Conservation (phyloP, 2,888 invertebrate genomes). For the Rhagium mordax region DNA sequence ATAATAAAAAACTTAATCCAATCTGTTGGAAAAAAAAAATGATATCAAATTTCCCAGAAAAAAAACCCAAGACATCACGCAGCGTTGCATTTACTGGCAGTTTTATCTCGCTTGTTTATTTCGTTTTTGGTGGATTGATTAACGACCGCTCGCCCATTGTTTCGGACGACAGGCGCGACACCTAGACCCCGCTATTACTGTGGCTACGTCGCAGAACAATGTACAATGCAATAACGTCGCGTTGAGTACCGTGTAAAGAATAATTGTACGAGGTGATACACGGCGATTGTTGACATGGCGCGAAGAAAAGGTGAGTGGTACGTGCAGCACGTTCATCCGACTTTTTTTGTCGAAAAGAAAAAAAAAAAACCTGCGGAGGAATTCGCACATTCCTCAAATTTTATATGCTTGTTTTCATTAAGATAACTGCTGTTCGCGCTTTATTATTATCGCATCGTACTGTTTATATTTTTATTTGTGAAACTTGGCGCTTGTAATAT, state of each 20-base stretch:
- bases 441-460: not conserved
- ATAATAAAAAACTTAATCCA: too few species aligned
- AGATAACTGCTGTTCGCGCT: not conserved
- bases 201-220: conserved; percentile 8
- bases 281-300: conserved; percentile 1
- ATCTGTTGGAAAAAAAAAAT: too few species aligned
- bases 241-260: conserved; percentile 4
- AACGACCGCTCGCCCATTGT: conserved; percentile 2
- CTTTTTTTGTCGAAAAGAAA: not conserved
- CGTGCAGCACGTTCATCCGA: not conserved
- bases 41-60: too few species aligned
- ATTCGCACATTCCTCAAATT: not conserved
- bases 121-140: conserved; percentile 13
- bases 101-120: conserved; percentile 1
- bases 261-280: conserved; percentile 13
- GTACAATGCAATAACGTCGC: not conserved
- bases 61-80: not conserved
- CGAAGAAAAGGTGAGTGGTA: not conserved
- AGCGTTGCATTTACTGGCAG: not conserved
- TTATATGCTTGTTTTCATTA: not conserved
- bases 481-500: too few species aligned
- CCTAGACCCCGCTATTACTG: not conserved
- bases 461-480: not conserved
- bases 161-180: conserved; percentile 9
- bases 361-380: not conserved